A percentile compares a stretch with the other conserved stretches of the same genome.
These are phyloP conservation scores for Tetrapedia diversipes DNA, from an alignment of 2,888 invertebrate species.

Conservation along the genomic window DNA sequence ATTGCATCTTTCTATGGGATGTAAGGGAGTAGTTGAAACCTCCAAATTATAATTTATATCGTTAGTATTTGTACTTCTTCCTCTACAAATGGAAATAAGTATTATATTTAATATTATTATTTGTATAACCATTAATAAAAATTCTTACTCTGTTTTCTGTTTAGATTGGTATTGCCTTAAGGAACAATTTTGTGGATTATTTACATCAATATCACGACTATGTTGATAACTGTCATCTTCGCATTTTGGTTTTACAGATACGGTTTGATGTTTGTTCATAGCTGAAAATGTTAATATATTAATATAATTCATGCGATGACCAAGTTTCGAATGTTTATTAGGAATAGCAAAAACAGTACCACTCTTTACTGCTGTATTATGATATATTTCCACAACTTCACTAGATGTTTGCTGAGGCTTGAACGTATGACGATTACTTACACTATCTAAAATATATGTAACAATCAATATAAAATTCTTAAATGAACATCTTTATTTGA, in stretches of 20 bases:
- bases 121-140: neutral
- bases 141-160: slow-evolving; percentile 49
- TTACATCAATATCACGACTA: slow-evolving; percentile 9
- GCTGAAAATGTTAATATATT: slow-evolving; percentile 28
- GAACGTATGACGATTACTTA: slow-evolving; percentile 23
- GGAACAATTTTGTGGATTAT: slow-evolving; percentile 4
- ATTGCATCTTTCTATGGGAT: slow-evolving; percentile 24
- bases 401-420: slow-evolving; percentile 61
- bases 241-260: slow-evolving; percentile 2
- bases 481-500: neutral
- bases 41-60: slow-evolving; percentile 26
- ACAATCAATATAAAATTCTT: slow-evolving; percentile 7
- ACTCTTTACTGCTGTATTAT: slow-evolving; percentile 72
- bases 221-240: slow-evolving; percentile 22
- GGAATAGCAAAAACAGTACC: slow-evolving; percentile 70
- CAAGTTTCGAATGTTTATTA: slow-evolving; percentile 68
- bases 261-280: slow-evolving; percentile 19
- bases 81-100: slow-evolving; percentile 11
- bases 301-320: slow-evolving; percentile 31
- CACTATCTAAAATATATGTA: slow-evolving; percentile 39
- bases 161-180: slow-evolving; percentile 11
- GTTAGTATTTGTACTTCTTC: neutral
- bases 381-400: slow-evolving; percentile 77
- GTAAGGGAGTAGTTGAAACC: neutral
- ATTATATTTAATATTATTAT: slow-evolving; percentile 13